Evolutionary conservation across 2,888 invertebrate species (phyloP), one percentile per base, ranked within the genome.

Genomic region (Lepidonotus clava): DNA sequence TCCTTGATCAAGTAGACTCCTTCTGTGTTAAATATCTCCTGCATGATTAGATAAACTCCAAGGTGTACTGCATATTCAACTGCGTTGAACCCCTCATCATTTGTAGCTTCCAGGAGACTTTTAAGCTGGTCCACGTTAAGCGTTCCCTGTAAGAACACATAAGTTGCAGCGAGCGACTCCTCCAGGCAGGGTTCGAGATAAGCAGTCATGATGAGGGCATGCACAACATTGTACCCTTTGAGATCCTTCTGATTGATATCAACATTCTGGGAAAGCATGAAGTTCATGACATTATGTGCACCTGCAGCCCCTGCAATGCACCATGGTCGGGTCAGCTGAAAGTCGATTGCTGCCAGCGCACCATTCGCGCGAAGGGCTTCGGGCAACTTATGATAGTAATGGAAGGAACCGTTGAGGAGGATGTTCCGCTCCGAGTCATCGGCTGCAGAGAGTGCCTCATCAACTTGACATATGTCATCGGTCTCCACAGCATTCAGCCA

Each of bases 11-110:
- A 32, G 46, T 80, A 80, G 11, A 51, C 24, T 0, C 80, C 80
- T 28, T 80, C 80, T 4, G 80, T 80, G 8, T 34, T 18, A 32
- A 80, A 46, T 5, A 80, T 80, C 5, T 4, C 24, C 46, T 24
- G 46, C 1, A 80, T 28, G 5, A 80, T 46, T 11, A 24, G 24
- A 28, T 24, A 80, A 11, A 41, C 41, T 1, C 51, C 80, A 24
- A 80, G 80, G 21, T 80, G 80, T 21, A 46, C 41, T 46, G 80
- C 80, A 32, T 46, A 80, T 46, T 80, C 80, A 8, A 80, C 21
- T 2, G 80, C 46, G 1, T 28, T 41, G 28, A 24, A 80, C 5
- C 46, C 24, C 1, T 41, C 32, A 24, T 51, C 51, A 51, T 80
- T 80, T 24, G 18, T 24, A 8, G 24, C 80, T 21, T 46, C 6